phyloP scores from a whole-genome alignment of 2,888 invertebrate species.

The Leucophenga montana region DNA sequence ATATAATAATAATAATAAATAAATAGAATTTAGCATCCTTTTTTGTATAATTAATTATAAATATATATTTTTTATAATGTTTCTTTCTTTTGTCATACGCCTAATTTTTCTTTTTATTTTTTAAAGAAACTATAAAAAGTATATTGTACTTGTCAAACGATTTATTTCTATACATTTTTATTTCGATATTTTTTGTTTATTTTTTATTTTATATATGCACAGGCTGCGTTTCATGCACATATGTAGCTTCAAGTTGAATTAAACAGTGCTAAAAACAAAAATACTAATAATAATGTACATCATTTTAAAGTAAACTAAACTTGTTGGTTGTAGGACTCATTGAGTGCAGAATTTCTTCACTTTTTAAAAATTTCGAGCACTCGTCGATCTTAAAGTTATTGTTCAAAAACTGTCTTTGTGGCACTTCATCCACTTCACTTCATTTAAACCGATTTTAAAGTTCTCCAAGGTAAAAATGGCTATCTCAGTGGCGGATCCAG shows the following conservation, averaged over 20 bases:
- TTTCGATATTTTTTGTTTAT: not conserved
- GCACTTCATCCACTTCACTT: too few relatives aligned
- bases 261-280: not conserved
- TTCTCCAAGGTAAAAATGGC: too few relatives aligned
- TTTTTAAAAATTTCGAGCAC: not conserved
- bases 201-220: slow-evolving; percentile 4
- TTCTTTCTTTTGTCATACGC: slow-evolving; percentile 31
- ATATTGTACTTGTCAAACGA: slow-evolving; percentile 43
- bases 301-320: not conserved
- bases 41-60: slow-evolving; percentile 42
- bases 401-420: too few relatives aligned
- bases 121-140: slow-evolving; percentile 52
- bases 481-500: too few relatives aligned
- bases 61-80: slow-evolving; percentile 44
- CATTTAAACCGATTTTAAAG: too few relatives aligned
- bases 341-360: too few relatives aligned
- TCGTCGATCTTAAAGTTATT: too few relatives aligned
- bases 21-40: slow-evolving; percentile 55
- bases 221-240: not conserved
- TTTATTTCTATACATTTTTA: slow-evolving; percentile 40
- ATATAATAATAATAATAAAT: too few relatives aligned
- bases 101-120: slow-evolving; percentile 46
- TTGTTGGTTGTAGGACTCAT: too few relatives aligned
- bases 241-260: not conserved
- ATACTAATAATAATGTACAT: too few relatives aligned